Base-by-base conservation (phyloP, 2,797 vertebrate species). In the Eulemur albifrons region DNA sequence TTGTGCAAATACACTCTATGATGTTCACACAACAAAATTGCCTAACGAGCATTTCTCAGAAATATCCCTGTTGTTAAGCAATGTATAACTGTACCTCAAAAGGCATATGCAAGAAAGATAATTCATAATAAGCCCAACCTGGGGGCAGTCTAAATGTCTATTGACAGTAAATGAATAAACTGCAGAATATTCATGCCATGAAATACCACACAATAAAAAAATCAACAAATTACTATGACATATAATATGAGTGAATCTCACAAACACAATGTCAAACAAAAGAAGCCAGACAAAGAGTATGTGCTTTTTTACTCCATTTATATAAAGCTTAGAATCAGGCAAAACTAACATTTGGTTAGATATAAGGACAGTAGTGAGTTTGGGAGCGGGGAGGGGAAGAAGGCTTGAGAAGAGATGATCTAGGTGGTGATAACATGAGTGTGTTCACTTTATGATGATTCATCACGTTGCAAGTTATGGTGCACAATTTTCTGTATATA, bases 231-330 rank as follows among this genome's bases (percentile, higher is more conserved):
- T 80, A 40, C n/a, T n/a, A 30, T 80, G 32, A 45, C 32, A 63
- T 5, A 80, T 13, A 4, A 32, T 35, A 54, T 48, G 38, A 2
- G 32, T 61, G 35, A 69, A 35, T 35, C 57, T 65, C 54, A 79
- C 76, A 35, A n/a, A 43, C 35, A 81, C 40, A 81, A 32, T 45
- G 11, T 54, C 43, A 38, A 88, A 70, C 75, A 80, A 93, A 93
- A 70, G 73, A 50, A 80, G 73, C 63, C 63, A 50, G 52, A 20
- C 52, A 20, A 45, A 45, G 48, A 73, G 21, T 63, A 7, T 0
- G 3, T 14, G 5, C 23, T 21, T 52, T 88, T 82, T 35, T 5
- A 88, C 48, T 32, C 35, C 32, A 38, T n/a, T 48, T 59, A 63
- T 81, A 27, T 63, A 88, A 72, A 14, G 15, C 52, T 72, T 63